Percentiles rank a stretch among this genome's conserved stretches.
These are phyloP conservation scores for Globodera rostochiensis DNA, from an alignment of 1,140 invertebrate species.

Conservation along the genomic window DNA sequence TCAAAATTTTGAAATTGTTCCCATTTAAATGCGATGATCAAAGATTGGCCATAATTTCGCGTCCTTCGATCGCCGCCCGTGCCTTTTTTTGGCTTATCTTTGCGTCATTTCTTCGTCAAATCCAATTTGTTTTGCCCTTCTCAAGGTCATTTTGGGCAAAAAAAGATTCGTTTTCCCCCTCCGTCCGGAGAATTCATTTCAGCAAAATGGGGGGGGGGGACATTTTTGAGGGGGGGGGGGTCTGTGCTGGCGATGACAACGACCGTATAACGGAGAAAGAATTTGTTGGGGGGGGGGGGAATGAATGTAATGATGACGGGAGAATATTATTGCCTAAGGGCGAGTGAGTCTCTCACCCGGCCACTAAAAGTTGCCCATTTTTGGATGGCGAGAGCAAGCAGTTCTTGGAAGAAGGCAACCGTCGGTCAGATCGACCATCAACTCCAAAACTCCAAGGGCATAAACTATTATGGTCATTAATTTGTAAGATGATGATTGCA, in stretches of 20 bases:
- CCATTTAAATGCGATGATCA: not conserved
- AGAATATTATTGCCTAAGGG: no score
- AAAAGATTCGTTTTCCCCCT: not conserved
- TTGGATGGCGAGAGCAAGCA: no score
- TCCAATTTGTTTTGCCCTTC: not conserved
- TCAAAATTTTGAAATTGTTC: not conserved
- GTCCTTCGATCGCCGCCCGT: not conserved
- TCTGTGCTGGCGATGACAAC: no score
- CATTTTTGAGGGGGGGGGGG: no score
- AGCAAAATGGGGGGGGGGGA: not conserved
- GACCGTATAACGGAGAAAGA: no score
- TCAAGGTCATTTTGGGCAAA: not conserved
- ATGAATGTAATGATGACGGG: not conserved
- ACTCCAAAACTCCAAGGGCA: no score
- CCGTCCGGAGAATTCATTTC: not conserved
- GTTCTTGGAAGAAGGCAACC: no score
- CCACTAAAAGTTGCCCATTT: no score
- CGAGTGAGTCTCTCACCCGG: no score
- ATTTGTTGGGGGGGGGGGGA: not conserved
- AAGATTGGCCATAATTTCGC: not conserved
- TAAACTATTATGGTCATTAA: no score
- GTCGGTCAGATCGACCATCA: no score
- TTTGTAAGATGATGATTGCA: no score
- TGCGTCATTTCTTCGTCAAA: constrained; percentile 2
- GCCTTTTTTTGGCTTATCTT: not conserved